Conservation (phyloP, 2,888 invertebrate species). For the Epiperipatus broadwayi region DNA sequence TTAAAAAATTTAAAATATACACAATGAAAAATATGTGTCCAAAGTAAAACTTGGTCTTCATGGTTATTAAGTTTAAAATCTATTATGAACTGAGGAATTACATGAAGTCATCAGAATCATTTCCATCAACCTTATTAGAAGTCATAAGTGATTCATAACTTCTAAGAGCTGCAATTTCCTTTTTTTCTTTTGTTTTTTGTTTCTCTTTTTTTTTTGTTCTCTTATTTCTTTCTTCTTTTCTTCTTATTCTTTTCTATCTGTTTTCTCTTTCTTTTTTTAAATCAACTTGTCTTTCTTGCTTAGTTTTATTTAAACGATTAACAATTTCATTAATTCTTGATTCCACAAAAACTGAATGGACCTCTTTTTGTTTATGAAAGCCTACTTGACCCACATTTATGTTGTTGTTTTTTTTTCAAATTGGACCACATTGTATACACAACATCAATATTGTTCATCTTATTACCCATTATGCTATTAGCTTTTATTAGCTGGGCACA, state of each 20-base stretch:
- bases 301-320: conserved; percentile 85
- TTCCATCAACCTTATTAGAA: no score
- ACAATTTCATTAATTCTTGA: conserved; percentile 73
- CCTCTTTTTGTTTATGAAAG: conserved; percentile 70
- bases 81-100: no score
- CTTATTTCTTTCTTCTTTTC: conserved; percentile 56
- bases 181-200: conserved; percentile 28
- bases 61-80: no score
- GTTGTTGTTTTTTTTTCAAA: conserved; percentile 82
- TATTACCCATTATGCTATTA: conserved; percentile 47
- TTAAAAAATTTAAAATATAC: no score
- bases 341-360: conserved; percentile 40
- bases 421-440: conserved; percentile 98
- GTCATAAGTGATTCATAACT: no score
- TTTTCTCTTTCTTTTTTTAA: conserved; percentile 62
- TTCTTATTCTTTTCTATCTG: conserved; percentile 59
- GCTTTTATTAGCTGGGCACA: conserved; percentile 95
- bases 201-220: conserved; percentile 32
- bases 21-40: no score
- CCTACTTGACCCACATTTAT: no score
- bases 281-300: conserved; percentile 48
- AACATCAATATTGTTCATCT: conserved; percentile 87
- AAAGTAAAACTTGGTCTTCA: no score
- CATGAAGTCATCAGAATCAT: no score
- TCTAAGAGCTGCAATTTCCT: no score